Base-by-base conservation (phyloP, 2,888 invertebrate species). In the Schizaphis graminum region DNA sequence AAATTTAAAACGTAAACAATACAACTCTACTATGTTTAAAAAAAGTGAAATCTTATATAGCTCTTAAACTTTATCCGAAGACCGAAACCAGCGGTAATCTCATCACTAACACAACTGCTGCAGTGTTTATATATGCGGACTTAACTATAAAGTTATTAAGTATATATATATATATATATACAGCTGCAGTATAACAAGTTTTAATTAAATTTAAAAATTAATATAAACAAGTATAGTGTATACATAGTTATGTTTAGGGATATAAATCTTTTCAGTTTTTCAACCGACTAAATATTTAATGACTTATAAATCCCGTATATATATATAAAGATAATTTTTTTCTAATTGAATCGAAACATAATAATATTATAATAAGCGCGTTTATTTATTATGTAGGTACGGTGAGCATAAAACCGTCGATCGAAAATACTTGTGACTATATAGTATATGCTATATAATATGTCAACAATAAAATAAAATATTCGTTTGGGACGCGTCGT, bases 151-250 rank as follows among this genome's bases (percentile, higher is more conserved):
- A 35, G 88, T 88, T 86, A 49, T 47, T 16, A 44, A 53, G 26
- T 77, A 61, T 61, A 35, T 47, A n/a, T n/a, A n/a, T n/a, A n/a
- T n/a, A n/a, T n/a, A n/a, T n/a, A 47, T 47, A 35, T 35, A 86
- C 77, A 41, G 47, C 47, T 86, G 47, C 28, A 56, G 56, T 56
- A 21, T 77, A 77, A 85, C 24, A 5, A 44, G 41, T 28, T 49
- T 10, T 92, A 92, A 92, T 92, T 92, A 28, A 92, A 92, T 92
- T 87, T 24, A 87, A 92, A 88, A 92, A 67, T 88, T 67, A 92
- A 92, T 41, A 35, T 53, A 56, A 85, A 85, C 26, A 49, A 53
- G n/a, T 44, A 47, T 47, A 61, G 61, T 47, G 57, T 85, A n/a
- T 4, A 35, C 16, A 35, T 5, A n/a, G 24, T 24, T 11, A 28